These are phyloP conservation scores for Limenitis arthemis DNA, from an alignment of 2,888 invertebrate genomes.

Conservation along the genomic window DNA sequence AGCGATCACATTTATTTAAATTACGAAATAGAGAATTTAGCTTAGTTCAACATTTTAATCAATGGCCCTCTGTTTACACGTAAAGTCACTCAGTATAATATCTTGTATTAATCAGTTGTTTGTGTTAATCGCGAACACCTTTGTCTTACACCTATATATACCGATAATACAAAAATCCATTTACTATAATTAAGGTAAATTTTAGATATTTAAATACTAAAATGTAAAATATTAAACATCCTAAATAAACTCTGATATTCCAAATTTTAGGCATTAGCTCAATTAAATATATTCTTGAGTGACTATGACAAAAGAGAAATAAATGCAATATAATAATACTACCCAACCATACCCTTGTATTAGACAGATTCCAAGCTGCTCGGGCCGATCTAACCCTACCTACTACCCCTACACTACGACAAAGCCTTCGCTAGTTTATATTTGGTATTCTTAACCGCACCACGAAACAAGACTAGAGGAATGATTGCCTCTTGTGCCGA, in stretches of 20 bases:
- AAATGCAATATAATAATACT: constrained; percentile 71
- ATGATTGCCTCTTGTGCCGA: constrained; percentile 66
- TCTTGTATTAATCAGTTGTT: constrained; percentile 68
- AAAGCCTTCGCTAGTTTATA: constrained; percentile 66
- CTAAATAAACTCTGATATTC: constrained; percentile 73
- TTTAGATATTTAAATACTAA: constrained; percentile 72
- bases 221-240: constrained; percentile 72
- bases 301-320: constrained; percentile 69
- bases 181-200: constrained; percentile 72
- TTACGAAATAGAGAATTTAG: constrained; percentile 70
- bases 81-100: constrained; percentile 72
- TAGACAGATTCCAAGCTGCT: constrained; percentile 64
- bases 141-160: constrained; percentile 68
- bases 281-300: constrained; percentile 69
- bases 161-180: constrained; percentile 72
- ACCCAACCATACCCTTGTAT: constrained; percentile 59
- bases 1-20: constrained; percentile 69
- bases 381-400: constrained; percentile 41
- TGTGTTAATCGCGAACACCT: constrained; percentile 69
- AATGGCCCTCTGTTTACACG: constrained; percentile 72
- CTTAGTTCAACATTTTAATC: constrained; percentile 69
- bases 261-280: constrained; percentile 72
- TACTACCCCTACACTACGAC: constrained; percentile 44
- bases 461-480: constrained; percentile 70
- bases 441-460: constrained; percentile 70